Base-by-base conservation (phyloP, 2,888 invertebrate species). In the Megamerina dolium region DNA sequence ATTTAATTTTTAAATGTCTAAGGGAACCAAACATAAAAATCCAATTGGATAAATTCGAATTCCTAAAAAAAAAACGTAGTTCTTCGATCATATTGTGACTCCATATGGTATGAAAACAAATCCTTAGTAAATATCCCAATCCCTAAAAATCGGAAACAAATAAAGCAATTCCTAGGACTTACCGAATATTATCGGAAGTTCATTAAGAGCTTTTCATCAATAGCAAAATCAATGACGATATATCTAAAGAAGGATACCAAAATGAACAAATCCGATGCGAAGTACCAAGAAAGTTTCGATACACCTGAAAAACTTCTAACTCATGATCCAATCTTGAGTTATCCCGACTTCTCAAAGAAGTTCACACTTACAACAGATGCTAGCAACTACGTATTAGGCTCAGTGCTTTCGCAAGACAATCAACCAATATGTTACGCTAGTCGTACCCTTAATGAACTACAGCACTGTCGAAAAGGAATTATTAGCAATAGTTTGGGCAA, bases 371-470 rank as follows among this genome's bases (percentile, higher is more conserved):
- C 31, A 21, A 50, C 50, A 19, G 50, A 53, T 30, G 52, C 47
- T 13, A 52, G 49, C 37, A 49, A 43, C 26, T 37, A 42, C 36
- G 49, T 49, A 13, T 32, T 53, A 40, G 52, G 52, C 18, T 48
- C 50, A 2, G 48, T 54, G 26, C 31, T 51, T 30, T 45, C 45
- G 35, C 52, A 53, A 41, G 46, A 50, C 21, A 17, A 35, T 18
- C 49, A 53, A 43, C 48, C 48, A 30, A 41, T 52, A 41, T 44
- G 43, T 18, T 53, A 37, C 41, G 43, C 49, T 14, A 50, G 48
- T 18, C 40, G 49, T 19, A 48, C 49, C 8, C 30, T 51, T 17
- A 51, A 49, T 30, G 48, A 53, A 19, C 49, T 54, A 54, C 39
- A 49, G 39, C 6, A 36, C 45, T 17, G 49, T 48, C 30, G 45